phyloP scores from a whole-genome alignment of 2,888 invertebrate genomes.

The Andrena hattorfiana region DNA sequence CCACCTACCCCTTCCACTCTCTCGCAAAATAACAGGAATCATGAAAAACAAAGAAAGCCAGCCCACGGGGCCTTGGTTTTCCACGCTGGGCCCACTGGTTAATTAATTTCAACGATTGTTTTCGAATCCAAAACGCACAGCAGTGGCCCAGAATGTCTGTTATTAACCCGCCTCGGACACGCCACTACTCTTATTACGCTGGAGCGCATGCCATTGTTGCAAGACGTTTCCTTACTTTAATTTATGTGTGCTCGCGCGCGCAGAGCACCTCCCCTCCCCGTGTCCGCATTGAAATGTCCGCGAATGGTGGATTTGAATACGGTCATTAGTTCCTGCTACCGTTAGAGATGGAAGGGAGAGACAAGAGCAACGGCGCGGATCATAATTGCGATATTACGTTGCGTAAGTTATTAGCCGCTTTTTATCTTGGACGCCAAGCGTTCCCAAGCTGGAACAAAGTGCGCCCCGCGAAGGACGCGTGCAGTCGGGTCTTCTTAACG shows the following conservation, averaged over 20 bases:
- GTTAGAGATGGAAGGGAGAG: conserved; percentile 64
- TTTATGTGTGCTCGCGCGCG: neutral
- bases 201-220: conserved; percentile 6
- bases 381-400: conserved; percentile 66
- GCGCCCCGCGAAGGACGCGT: conserved; percentile 20
- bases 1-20: neutral
- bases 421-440: conserved; percentile 22
- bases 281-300: conserved; percentile 6
- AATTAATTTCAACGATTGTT: conserved; percentile 14
- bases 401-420: conserved; percentile 57
- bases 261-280: neutral
- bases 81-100: neutral
- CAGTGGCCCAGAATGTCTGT: neutral
- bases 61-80: neutral
- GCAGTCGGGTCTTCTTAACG: conserved; percentile 7
- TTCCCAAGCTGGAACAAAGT: conserved; percentile 42
- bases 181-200: conserved; percentile 6
- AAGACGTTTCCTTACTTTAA: conserved; percentile 9
- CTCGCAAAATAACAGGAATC: neutral
- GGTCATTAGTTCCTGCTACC: conserved; percentile 68
- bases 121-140: neutral
- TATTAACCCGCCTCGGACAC: neutral
- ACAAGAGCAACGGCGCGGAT: conserved; percentile 56
- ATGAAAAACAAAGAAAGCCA: conserved; percentile 2
- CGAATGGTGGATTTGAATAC: conserved; percentile 61